These are phyloP conservation scores for Erebia aethiops DNA, from an alignment of 2,888 invertebrate species.

Conservation along the genomic window DNA sequence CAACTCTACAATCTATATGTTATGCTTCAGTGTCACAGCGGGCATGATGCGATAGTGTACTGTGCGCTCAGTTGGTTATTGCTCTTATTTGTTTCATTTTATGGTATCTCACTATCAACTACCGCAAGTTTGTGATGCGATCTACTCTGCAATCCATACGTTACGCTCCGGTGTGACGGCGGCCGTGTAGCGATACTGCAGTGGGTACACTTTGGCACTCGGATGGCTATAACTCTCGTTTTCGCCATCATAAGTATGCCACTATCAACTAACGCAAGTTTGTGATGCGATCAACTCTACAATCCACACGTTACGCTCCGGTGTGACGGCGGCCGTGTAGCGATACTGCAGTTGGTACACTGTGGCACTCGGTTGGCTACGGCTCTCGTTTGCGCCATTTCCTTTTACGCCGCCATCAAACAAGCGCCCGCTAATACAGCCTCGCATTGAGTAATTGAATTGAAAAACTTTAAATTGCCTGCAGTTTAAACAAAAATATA, in stretches of 20 bases:
- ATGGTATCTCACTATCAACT: not conserved
- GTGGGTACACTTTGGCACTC: slow-evolving; percentile 16
- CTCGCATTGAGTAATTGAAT: slow-evolving; percentile 38
- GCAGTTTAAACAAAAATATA: slow-evolving; percentile 23
- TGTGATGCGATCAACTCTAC: not conserved
- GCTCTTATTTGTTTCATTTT: not conserved
- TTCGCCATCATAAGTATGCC: not conserved
- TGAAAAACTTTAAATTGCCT: slow-evolving; percentile 37
- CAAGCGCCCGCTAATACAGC: slow-evolving; percentile 38
- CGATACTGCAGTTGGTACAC: slow-evolving; percentile 28
- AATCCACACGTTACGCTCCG: not conserved
- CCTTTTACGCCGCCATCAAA: slow-evolving; percentile 40
- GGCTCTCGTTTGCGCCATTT: slow-evolving; percentile 38
- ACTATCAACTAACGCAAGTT: not conserved
- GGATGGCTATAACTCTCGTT: slow-evolving; percentile 19
- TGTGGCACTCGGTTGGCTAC: slow-evolving; percentile 22
- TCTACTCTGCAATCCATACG: not conserved
- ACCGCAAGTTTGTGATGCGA: not conserved
- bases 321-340: slow-evolving; percentile 30
- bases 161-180: slow-evolving; percentile 31
- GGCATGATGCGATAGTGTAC: not conserved
- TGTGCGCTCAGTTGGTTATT: not conserved
- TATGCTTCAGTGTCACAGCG: not conserved
- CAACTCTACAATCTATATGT: not conserved
- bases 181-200: slow-evolving; percentile 27